Conservation (phyloP, 53 echinoderm and acorn worm genomes). For the Crossaster papposus region DNA sequence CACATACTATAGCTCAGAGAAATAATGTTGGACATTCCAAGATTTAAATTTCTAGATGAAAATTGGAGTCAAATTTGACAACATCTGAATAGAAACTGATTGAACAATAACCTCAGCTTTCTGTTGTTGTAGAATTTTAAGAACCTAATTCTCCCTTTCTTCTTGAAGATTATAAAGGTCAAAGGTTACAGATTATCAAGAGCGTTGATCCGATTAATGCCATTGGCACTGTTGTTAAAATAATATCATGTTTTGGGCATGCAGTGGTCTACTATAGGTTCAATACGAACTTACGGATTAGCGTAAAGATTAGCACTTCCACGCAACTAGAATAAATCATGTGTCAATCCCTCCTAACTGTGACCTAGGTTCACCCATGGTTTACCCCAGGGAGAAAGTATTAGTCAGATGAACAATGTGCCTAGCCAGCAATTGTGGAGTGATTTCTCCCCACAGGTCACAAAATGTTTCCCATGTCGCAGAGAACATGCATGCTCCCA, state of each 20-base stretch:
- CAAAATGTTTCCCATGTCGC: not conserved
- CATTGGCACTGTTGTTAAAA: not conserved
- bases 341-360: not conserved
- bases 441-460: too few species aligned
- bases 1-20: too few species aligned
- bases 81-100: not conserved
- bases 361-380: not conserved
- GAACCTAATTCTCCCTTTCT: not conserved
- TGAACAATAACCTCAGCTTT: not conserved
- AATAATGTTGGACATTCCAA: not conserved
- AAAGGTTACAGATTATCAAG: not conserved
- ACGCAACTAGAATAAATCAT: not conserved
- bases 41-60: not conserved
- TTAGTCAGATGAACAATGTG: not conserved
- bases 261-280: constrained; percentile 3
- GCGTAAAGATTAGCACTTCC: not conserved
- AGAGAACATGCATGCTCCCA: not conserved
- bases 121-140: not conserved
- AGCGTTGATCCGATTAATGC: not conserved
- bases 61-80: too few species aligned
- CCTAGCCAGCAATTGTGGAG: not conserved
- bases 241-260: not conserved
- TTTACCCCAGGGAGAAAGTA: not conserved
- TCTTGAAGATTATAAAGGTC: not conserved
- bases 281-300: not conserved